A percentile compares a stretch with the other conserved stretches of the same genome.
Conservation (phyloP, 2,113 vertebrate genomes). For the Percina caprodes region DNA sequence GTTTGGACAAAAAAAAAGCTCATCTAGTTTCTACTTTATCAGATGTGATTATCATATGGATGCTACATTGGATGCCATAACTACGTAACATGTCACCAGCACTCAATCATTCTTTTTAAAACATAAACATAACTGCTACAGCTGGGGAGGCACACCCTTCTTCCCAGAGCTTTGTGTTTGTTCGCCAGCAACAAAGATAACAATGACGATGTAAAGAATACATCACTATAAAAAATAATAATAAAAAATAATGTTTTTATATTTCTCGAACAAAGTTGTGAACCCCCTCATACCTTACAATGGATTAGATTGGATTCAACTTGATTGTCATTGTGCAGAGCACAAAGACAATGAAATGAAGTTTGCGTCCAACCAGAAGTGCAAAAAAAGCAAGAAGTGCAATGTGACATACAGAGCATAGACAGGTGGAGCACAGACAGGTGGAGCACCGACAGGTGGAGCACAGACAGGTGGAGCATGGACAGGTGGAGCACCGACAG, state of each 20-base stretch:
- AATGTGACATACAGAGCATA: no score
- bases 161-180: neutral
- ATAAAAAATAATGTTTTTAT: neutral
- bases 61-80: neutral
- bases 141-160: neutral
- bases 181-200: neutral
- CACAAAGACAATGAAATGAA: no score
- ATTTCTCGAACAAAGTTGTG: neutral
- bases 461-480: no score
- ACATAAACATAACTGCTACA: neutral
- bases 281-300: neutral
- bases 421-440: no score
- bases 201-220: neutral
- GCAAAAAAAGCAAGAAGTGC: no score
- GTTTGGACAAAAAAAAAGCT: no score
- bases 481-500: no score
- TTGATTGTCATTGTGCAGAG: no score
- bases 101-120: no score
- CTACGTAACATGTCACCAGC: neutral
- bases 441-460: no score
- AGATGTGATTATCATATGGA: neutral
- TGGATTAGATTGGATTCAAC: no score
- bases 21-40: neutral
- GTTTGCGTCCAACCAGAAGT: no score
- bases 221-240: neutral